A percentile compares a stretch with the other conserved stretches of the same genome.
These are phyloP conservation scores for Babylonia areolata DNA, from an alignment of 1,140 invertebrate genomes.

Conservation along the genomic window DNA sequence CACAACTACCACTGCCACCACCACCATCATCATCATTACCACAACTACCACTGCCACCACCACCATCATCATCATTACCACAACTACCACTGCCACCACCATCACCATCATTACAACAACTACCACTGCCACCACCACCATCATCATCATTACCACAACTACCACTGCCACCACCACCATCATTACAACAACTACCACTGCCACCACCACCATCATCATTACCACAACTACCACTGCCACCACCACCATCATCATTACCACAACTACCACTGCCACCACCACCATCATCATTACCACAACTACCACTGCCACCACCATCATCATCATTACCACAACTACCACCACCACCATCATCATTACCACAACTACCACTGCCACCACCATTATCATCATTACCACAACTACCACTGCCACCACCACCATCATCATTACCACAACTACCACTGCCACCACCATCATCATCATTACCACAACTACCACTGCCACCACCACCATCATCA, in stretches of 20 bases:
- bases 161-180: background rate
- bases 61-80: background rate
- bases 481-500: too few species aligned
- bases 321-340: background rate
- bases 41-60: background rate
- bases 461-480: too few species aligned
- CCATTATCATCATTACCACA: too few species aligned
- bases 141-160: background rate
- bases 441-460: too few species aligned
- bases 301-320: constrained; percentile 1
- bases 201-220: constrained; percentile 33
- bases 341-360: too few species aligned
- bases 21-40: constrained; percentile 34
- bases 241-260: too few species aligned
- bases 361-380: too few species aligned
- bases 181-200: background rate
- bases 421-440: too few species aligned
- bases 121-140: background rate
- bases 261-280: background rate
- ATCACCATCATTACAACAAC: background rate
- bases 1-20: constrained; percentile 26
- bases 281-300: background rate
- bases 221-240: background rate
- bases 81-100: too few species aligned
- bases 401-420: too few species aligned